Evolutionary conservation across 2,797 vertebrate genomes (phyloP), one percentile per base, ranked within the genome.

Genomic region (Darevskia nairensis): DNA sequence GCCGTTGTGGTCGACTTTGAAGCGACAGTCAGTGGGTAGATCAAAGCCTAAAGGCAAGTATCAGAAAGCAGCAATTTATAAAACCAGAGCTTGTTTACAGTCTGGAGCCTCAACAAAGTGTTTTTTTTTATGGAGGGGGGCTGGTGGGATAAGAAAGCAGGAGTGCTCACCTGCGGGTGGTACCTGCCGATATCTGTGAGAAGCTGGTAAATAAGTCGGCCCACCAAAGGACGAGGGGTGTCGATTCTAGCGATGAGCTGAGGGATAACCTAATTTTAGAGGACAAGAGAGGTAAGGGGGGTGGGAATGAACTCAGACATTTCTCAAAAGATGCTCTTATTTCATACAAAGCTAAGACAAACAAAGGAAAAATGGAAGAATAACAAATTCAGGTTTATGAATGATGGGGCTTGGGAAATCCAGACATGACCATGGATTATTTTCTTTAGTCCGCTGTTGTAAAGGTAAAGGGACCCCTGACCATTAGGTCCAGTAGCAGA

Each of bases 171-270:
- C 97, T 99, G 99, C 0, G 99, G 99, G 78, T 99, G 99, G 93
- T 99, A 99, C 6, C 98, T 97, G 0, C 99, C 99, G 2, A 99
- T 99, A 93, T 99, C 99, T 0, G 99, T 99, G 32, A 99, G 98
- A 79, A 99, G 98, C 96, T 99, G 99, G 92, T 99, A 99, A 87
- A 99, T 99, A 82, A 99, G 98, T 2, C 99, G 99, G 1, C 99
- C 99, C 69, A 99, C 99, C 89, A 99, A 95, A 0, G 98, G 98
- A 2, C 99, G 97, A 44, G 99, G 99, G 0, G 99, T 99, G 94
- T 99, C 99, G 0, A 99, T 99, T 44, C 99, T 98, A 88, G 99
- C 99, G 39, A 99, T 99, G 90, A 99, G 98, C 94, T 99, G 99
- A 88, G 99, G 99, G 92, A 99, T 99, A 19, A 99, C 99, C 99